phyloP scores from a whole-genome alignment of 1,140 invertebrate species.

The Psilanteris sp. region DNA sequence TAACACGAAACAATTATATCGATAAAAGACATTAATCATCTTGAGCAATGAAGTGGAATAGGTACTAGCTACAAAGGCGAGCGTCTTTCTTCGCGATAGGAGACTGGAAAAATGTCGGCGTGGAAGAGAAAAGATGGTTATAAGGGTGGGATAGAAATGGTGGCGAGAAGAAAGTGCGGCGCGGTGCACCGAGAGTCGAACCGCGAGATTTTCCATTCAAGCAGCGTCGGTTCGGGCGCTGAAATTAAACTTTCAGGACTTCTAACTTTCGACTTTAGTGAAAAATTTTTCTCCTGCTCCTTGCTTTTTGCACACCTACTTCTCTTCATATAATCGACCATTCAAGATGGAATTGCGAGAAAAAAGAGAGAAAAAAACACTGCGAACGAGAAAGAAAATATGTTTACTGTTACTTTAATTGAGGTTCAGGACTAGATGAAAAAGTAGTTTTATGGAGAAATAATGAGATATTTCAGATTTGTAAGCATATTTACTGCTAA shows the following conservation, averaged over 20 bases:
- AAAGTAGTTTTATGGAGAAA: neutral
- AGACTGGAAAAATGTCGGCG: slow-evolving; percentile 57
- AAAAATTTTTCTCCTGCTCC: slow-evolving; percentile 68
- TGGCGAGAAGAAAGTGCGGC: slow-evolving; percentile 16
- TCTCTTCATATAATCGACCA: slow-evolving; percentile 59
- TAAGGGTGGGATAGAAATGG: slow-evolving; percentile 29
- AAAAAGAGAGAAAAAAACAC: slow-evolving; percentile 9
- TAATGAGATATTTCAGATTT: neutral
- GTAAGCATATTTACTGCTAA: neutral
- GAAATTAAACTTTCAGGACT: slow-evolving; percentile 74
- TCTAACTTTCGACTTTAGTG: slow-evolving; percentile 72
- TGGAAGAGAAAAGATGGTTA: slow-evolving; percentile 35
- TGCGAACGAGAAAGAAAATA: slow-evolving; percentile 3
- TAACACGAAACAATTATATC: slow-evolving; percentile 59
- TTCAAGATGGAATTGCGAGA: slow-evolving; percentile 35
- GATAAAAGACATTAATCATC: slow-evolving; percentile 63
- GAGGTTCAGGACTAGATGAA: slow-evolving; percentile 4
- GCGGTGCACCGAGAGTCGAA: slow-evolving; percentile 28
- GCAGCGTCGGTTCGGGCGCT: slow-evolving; percentile 59
- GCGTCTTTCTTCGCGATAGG: slow-evolving; percentile 63
- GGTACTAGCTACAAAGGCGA: slow-evolving; percentile 60
- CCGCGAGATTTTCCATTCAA: slow-evolving; percentile 72
- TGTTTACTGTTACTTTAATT: slow-evolving; percentile 40
- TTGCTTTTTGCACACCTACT: slow-evolving; percentile 42
- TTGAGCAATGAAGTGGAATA: slow-evolving; percentile 59